A percentile compares a stretch with the other conserved stretches of the same genome.
phyloP scores from a whole-genome alignment of 2,113 vertebrate genomes.

The Phalacrocorax pelagicus region DNA sequence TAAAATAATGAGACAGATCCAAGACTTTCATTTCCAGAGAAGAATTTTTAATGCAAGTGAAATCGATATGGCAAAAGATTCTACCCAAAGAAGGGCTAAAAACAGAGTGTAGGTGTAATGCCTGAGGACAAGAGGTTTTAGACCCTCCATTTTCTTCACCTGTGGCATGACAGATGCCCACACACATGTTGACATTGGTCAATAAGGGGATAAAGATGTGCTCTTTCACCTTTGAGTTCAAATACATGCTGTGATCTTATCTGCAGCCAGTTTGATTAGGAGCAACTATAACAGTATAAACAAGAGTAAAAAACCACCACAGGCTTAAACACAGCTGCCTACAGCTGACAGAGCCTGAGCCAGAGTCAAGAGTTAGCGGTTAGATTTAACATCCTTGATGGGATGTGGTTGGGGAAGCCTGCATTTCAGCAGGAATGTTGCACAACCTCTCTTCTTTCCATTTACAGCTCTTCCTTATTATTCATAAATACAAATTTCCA shows the following conservation, averaged over 20 bases:
- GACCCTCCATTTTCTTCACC: background rate
- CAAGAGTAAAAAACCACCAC: background rate
- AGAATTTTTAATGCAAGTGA: background rate
- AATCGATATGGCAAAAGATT: background rate
- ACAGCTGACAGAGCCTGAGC: background rate
- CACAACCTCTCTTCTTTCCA: background rate
- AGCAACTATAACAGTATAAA: background rate
- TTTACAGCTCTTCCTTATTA: background rate
- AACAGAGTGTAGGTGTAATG: background rate
- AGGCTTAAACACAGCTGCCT: background rate
- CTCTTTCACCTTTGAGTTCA: background rate
- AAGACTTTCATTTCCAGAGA: background rate
- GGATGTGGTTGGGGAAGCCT: background rate
- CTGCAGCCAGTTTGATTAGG: conserved; percentile 13
- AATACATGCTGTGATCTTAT: background rate
- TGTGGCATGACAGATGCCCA: background rate
- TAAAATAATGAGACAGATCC: conserved; percentile 27
- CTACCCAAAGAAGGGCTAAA: background rate
- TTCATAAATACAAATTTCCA: background rate
- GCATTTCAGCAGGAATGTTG: background rate
- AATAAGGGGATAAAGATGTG: background rate
- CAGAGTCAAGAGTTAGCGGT: background rate
- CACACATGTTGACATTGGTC: background rate
- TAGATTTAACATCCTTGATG: background rate
- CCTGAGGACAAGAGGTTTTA: background rate